Evolutionary conservation across 2,888 invertebrate genomes (phyloP).

Genomic region (Lysandra bellargus): DNA sequence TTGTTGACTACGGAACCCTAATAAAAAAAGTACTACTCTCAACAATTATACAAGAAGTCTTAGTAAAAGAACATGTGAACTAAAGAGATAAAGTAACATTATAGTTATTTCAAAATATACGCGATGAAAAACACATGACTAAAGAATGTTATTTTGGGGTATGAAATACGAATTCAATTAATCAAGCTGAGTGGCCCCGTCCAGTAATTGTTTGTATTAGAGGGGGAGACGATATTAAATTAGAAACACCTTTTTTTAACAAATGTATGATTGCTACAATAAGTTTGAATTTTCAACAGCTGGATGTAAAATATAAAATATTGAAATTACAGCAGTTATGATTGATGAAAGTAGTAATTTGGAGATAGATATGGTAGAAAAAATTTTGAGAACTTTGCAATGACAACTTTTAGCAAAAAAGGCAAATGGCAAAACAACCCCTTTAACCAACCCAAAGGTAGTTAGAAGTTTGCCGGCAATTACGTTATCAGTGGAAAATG

Average conservation of each 20-base stretch:
- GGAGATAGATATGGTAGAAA: not conserved
- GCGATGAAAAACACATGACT: not conserved
- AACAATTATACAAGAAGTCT: not conserved
- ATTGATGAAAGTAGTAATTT: not conserved
- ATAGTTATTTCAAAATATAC: not conserved
- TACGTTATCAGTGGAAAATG: constrained; percentile 1
- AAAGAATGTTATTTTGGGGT: constrained; percentile 10
- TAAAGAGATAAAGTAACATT: not conserved
- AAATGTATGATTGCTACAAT: not conserved
- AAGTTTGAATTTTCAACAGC: not conserved
- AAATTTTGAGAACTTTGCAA: not conserved
- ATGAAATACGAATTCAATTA: constrained; percentile 10
- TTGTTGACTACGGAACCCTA: too few relatives aligned
- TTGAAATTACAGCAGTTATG: too few relatives aligned
- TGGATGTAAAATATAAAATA: too few relatives aligned
- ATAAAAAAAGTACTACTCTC: not conserved
- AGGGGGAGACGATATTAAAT: constrained; percentile 10
- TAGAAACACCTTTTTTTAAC: constrained; percentile 7
- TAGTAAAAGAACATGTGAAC: not conserved
- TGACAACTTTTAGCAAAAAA: not conserved
- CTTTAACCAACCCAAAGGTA: not conserved
- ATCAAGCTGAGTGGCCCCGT: not conserved
- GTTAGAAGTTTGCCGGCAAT: not conserved
- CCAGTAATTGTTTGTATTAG: constrained; percentile 1
- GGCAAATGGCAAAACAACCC: not conserved